Evolutionary conservation across 2,113 vertebrate genomes (phyloP).

Genomic region (Mirounga angustirostris): DNA sequence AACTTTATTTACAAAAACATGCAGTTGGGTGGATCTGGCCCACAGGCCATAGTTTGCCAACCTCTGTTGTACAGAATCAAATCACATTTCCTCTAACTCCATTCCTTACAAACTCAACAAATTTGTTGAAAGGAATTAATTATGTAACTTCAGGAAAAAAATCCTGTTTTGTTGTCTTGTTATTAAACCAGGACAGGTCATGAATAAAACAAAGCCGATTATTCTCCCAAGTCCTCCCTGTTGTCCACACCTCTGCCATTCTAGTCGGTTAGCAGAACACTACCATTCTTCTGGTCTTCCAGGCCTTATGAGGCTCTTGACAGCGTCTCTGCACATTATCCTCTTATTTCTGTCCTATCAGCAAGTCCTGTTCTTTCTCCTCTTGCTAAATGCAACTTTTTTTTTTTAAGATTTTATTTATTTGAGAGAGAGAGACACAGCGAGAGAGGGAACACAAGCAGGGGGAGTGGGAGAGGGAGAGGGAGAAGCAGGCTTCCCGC

Average conservation of each 20-base stretch:
- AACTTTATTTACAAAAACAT: conserved; percentile 40
- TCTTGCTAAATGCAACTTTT: neutral
- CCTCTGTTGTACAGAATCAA: neutral
- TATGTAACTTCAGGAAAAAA: neutral
- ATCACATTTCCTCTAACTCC: neutral
- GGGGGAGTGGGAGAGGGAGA: too few relatives aligned
- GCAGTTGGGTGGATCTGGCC: neutral
- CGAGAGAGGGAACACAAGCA: too few relatives aligned
- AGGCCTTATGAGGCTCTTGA: neutral
- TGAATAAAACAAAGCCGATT: neutral
- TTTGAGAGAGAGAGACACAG: too few relatives aligned
- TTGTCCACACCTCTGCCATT: neutral
- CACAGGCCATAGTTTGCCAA: neutral
- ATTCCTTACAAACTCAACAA: neutral
- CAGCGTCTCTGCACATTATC: neutral
- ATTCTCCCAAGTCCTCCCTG: neutral
- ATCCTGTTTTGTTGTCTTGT: neutral
- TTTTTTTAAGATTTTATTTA: too few relatives aligned
- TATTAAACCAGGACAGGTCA: conserved; percentile 36
- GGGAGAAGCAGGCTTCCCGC: too few relatives aligned
- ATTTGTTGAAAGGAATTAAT: neutral
- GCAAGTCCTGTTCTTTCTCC: neutral
- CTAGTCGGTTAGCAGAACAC: neutral
- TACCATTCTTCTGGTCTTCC: neutral
- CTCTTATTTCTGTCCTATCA: neutral